Percentiles rank a stretch among this genome's conserved stretches.
phyloP scores from a whole-genome alignment of 2,113 vertebrate species.

The Ptilorrhoa leucosticta region DNA sequence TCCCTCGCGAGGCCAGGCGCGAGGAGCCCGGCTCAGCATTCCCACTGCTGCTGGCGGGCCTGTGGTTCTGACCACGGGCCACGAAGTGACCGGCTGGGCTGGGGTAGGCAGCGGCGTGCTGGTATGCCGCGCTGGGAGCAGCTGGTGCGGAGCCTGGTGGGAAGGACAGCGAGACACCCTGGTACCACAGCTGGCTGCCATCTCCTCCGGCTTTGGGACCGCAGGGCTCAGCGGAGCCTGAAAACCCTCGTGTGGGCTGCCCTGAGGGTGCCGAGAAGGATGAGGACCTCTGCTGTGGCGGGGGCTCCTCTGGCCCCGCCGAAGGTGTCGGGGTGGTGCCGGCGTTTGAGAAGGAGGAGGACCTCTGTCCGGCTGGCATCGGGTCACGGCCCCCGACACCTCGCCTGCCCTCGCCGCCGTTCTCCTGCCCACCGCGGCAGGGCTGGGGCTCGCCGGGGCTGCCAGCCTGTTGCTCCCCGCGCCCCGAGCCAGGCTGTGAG shows the following conservation, averaged over 20 bases:
- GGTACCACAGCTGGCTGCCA: constrained; percentile 32
- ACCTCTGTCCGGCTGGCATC: background rate
- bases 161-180: constrained; percentile 28
- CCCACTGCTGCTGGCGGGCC: background rate
- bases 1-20: background rate
- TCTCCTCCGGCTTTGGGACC: background rate
- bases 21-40: constrained; percentile 14
- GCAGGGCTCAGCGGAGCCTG: background rate
- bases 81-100: background rate
- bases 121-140: background rate
- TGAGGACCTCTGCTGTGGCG: constrained; percentile 17
- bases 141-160: background rate
- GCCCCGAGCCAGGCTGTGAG: background rate
- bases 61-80: constrained; percentile 45
- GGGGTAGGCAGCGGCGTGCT: background rate
- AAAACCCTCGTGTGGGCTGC: background rate
- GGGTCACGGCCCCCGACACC: background rate
- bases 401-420: background rate
- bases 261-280: constrained; percentile 10
- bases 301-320: background rate
- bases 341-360: constrained; percentile 50
- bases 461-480: background rate
- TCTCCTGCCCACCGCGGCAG: constrained; percentile 11
- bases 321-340: background rate
- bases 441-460: background rate